These are phyloP conservation scores for Leucoma salicis DNA, from an alignment of 2,888 invertebrate species.

Conservation along the genomic window DNA sequence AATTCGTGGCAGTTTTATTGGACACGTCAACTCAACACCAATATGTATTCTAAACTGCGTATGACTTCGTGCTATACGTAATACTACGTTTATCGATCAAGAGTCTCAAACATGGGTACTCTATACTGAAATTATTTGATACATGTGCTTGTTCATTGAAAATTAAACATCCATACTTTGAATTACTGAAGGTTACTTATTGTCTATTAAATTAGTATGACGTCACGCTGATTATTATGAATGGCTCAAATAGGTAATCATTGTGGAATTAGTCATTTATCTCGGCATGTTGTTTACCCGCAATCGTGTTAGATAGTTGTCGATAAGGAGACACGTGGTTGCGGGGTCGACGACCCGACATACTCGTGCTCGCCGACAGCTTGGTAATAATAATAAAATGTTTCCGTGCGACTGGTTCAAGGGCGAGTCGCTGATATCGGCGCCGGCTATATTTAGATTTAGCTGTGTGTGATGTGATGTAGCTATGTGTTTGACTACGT, in stretches of 20 bases:
- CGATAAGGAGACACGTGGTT: conserved; percentile 82
- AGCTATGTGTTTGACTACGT: conserved; percentile 58
- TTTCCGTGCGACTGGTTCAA: conserved; percentile 83
- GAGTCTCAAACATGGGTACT: too few species aligned
- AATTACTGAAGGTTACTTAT: conserved; percentile 36
- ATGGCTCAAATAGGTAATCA: conserved; percentile 70
- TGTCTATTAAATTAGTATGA: conserved; percentile 60
- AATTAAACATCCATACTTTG: conserved; percentile 36
- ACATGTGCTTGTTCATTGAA: conserved; percentile 31
- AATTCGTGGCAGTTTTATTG: too few species aligned
- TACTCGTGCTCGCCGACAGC: conserved; percentile 81
- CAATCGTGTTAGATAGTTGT: conserved; percentile 82
- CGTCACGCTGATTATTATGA: conserved; percentile 73
- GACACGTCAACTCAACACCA: too few species aligned
- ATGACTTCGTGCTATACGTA: too few species aligned
- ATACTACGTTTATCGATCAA: too few species aligned
- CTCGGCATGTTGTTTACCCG: conserved; percentile 79
- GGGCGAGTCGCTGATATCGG: conserved; percentile 82
- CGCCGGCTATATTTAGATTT: conserved; percentile 82
- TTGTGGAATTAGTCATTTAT: conserved; percentile 81
- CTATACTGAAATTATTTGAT: too few species aligned
- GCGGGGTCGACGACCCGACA: conserved; percentile 78
- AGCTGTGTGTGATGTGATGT: conserved; percentile 73
- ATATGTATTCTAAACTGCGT: too few species aligned
- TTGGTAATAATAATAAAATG: conserved; percentile 82